Conservation (phyloP, 2,888 invertebrate species). For the Frankliniella intonsa region DNA sequence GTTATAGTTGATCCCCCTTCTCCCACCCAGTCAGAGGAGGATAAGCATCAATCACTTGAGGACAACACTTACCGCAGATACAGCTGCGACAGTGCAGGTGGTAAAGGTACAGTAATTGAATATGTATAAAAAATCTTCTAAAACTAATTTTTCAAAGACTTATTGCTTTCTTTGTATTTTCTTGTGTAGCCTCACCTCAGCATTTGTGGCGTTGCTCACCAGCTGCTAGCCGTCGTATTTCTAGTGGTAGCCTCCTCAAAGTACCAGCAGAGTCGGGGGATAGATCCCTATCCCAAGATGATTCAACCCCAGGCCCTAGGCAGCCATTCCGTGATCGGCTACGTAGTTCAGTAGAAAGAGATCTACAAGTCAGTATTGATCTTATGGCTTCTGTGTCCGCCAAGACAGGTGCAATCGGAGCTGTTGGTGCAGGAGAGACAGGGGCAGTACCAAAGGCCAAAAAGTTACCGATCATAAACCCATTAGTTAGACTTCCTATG, state of each 20-base stretch:
- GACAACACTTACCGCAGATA: conserved; percentile 40
- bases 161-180: background rate
- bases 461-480: conserved; percentile 86
- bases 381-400: conserved; percentile 46
- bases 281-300: background rate
- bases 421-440: conserved; percentile 49
- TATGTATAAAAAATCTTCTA: background rate
- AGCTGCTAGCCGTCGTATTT: conserved; percentile 82
- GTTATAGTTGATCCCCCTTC: conserved; percentile 73
- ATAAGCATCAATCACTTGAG: conserved; percentile 33
- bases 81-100: conserved; percentile 45
- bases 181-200: conserved; percentile 45
- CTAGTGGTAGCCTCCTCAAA: conserved; percentile 83
- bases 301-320: background rate
- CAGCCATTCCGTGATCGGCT: conserved; percentile 3
- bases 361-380: conserved; percentile 35
- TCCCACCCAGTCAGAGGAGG: conserved; percentile 53
- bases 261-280: conserved; percentile 43
- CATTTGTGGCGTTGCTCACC: conserved; percentile 63
- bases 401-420: conserved; percentile 53
- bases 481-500: conserved; percentile 76
- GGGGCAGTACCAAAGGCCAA: conserved; percentile 38
- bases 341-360: background rate
- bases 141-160: background rate
- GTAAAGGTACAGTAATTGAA: conserved; percentile 46